Evolutionary conservation across 2,113 vertebrate genomes (phyloP), one percentile per base, ranked within the genome.

Genomic region (Romanogobio albipinnatus): DNA sequence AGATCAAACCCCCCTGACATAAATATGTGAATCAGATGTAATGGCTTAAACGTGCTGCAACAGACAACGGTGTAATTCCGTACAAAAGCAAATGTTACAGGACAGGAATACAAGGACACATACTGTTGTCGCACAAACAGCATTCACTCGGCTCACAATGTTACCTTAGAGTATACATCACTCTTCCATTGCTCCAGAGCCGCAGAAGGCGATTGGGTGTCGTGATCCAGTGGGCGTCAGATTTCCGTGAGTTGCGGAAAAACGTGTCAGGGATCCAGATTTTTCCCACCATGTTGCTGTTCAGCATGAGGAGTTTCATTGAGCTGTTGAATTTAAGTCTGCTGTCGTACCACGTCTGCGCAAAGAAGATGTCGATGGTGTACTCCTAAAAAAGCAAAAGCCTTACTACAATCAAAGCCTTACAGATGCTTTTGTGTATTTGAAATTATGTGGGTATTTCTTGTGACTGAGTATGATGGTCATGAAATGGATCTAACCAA

Each of bases 191-290:
- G 89, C 95, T 96, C 96, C 97, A 97, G 84, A 99, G 96, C 71
- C 98, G 92, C 83, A 99, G 95, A 26, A 99, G 94, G 53, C 97
- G 97, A 83, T 99, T 99, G 29, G 98, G 98, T 26, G 98, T 99
- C 29, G 98, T 99, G 92, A 99, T 99, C 96, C 98, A 99, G 87
- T 99, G 98, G 85, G 98, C 98, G 76, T 99, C 97, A 1, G 98
- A 99, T 90, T 99, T 99, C 80, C 97, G 96, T 24, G 98, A 98
- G 88, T 99, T 99, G 88, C 97, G 93, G 90, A 99, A 99, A 95
- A 99, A 99, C 4, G 98, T 99, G 88, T 99, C 98, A 1, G 98
- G 98, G 85, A 99, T 99, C 98, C 98, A 99, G 85, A 99, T 99
- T 94, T 99, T 99, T 75, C 98, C 98, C 84, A 99, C 98, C 97